Base-by-base conservation (phyloP, 2,113 vertebrate genomes). In the Myrmecobius fasciatus region DNA sequence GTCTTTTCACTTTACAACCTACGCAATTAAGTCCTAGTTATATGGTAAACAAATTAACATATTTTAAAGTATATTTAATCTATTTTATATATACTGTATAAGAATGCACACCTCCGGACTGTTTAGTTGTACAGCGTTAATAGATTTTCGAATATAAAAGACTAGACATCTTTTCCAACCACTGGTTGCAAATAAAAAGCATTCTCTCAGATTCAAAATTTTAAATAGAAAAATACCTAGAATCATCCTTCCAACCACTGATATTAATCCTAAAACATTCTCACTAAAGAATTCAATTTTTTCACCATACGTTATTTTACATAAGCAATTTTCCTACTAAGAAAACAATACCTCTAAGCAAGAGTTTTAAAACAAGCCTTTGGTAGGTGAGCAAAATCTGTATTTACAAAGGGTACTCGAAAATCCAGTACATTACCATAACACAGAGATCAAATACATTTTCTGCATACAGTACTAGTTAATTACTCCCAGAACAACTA, bases 111-210 rank as follows among this genome's bases (percentile, higher is more conserved):
- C 94, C 97, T 97, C 92, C 92, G 47, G 91, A 53, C 92, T 95
- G 89, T 89, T 92, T 95, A 60, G 60, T 5, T 92, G 53, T 67
- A 93, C 92, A 43, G 91, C 94, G 91, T 92, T 53, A 94, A 52
- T 0, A 94, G 89, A 97, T 93, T 95, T 96, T 90, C 94, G 4
- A 96, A 96, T 93, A 96, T 95, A 97, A 96, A 96, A 91, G 96
- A 94, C 8, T 94, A 96, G 56, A 95, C 53, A 97, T 92, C 49
- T 98, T 93, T 92, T 89, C 94, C 98, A 98, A 98, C 98, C 98
- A 98, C 98, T 98, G 98, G 98, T 98, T 99, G 98, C 98, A 98
- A 83, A 94, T 97, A 89, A 0, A 92, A 94, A 92, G 91, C 60
- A 60, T 54, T 52, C 94, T 96, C 93, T 95, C 88, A 8, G 94